phyloP scores from a whole-genome alignment of 2,113 vertebrate genomes.

The Thryonomys swinderianus region DNA sequence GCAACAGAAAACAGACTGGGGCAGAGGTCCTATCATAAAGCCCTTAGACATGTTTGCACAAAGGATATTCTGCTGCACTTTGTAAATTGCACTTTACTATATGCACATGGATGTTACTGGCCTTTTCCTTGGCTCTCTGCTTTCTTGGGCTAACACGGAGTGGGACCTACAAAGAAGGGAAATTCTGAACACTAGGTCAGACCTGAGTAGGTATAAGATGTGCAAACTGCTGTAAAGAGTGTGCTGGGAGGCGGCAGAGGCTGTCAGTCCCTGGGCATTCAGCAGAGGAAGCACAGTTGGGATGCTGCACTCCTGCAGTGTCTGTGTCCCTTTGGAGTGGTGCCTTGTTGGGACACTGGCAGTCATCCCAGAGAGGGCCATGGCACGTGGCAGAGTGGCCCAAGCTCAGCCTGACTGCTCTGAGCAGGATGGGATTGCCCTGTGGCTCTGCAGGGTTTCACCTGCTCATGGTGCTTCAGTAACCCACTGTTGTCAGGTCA shows the following conservation, averaged over 20 bases:
- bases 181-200: not conserved
- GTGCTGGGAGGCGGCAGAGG: not conserved
- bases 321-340: not conserved
- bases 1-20: not conserved
- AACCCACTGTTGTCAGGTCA: not conserved
- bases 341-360: not conserved
- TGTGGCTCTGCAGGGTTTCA: not conserved
- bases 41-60: not conserved
- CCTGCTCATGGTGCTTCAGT: not conserved
- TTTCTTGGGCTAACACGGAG: not conserved
- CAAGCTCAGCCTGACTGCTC: accelerated
- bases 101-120: not conserved
- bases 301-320: accelerated
- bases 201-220: not conserved
- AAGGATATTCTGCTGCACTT: not conserved
- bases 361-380: not conserved
- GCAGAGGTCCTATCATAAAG: not conserved
- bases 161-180: not conserved
- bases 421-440: not conserved
- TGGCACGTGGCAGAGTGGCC: accelerated
- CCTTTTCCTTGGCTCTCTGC: not conserved
- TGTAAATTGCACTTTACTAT: not conserved
- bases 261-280: not conserved
- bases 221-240: not conserved
- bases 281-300: not conserved